Percentiles rank a stretch among this genome's conserved stretches.
Evolutionary conservation across 2,797 vertebrate genomes (phyloP).

Genomic region (Linurgus olivaceus): DNA sequence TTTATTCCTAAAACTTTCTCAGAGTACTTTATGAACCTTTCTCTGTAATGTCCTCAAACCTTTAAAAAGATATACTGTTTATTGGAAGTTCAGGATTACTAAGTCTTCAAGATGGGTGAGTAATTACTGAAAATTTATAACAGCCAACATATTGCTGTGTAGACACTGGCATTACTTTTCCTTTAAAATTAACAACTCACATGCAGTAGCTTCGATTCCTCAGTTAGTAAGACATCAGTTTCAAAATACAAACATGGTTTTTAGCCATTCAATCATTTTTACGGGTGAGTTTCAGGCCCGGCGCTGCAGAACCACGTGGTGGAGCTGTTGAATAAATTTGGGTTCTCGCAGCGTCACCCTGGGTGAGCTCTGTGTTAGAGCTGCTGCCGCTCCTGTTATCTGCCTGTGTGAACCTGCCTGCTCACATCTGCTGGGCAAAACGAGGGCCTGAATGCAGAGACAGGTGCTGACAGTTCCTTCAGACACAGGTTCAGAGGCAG

Average conservation of each 20-base stretch:
- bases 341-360: neutral
- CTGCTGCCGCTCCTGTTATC: neutral
- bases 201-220: neutral
- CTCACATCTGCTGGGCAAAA: neutral
- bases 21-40: neutral
- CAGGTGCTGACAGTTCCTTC: neutral
- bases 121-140: constrained; percentile 16
- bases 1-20: neutral
- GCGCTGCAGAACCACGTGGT: constrained; percentile 64
- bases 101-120: neutral
- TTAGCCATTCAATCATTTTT: constrained; percentile 20
- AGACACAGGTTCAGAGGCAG: neutral
- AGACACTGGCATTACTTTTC: neutral
- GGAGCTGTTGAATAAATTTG: constrained; percentile 77
- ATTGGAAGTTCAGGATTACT: neutral
- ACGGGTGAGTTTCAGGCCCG: neutral
- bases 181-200: neutral
- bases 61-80: neutral
- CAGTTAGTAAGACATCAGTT: constrained; percentile 11
- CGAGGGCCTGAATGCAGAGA: neutral
- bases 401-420: neutral
- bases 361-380: neutral
- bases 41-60: neutral
- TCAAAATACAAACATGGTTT: neutral
- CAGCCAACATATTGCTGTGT: neutral